phyloP scores from a whole-genome alignment of 2,888 invertebrate species.

The Mongoloraphidia duomilia region DNA sequence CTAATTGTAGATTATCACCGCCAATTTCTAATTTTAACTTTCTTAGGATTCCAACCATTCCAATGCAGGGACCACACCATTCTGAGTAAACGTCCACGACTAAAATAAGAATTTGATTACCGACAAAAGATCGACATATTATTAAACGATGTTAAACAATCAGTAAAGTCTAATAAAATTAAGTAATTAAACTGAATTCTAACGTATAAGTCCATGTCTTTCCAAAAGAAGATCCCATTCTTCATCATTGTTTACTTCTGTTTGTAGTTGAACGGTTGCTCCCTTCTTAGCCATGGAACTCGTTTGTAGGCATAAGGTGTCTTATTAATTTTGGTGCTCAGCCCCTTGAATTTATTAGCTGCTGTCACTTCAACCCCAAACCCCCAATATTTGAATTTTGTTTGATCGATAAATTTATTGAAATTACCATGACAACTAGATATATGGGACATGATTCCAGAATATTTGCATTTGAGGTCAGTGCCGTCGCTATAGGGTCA shows the following conservation, averaged over 20 bases:
- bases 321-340: no score
- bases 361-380: no score
- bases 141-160: no score
- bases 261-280: conserved; percentile 59
- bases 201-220: conserved; percentile 63
- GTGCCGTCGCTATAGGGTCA: no score
- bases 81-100: conserved; percentile 80
- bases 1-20: conserved; percentile 66
- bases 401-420: no score
- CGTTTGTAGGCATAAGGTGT: neutral
- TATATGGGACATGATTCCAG: no score
- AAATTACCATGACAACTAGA: no score
- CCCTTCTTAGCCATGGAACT: conserved; percentile 56
- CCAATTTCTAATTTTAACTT: conserved; percentile 79
- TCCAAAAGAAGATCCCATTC: conserved; percentile 70
- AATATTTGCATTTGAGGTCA: no score
- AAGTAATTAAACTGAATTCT: conserved; percentile 14
- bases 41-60: conserved; percentile 70
- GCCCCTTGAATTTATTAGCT: no score
- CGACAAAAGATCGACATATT: no score
- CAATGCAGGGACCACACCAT: conserved; percentile 83
- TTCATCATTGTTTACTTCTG: conserved; percentile 68
- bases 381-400: no score
- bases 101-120: conserved; percentile 21
- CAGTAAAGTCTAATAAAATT: no score